phyloP scores from a whole-genome alignment of 2,888 invertebrate genomes.

The Argyresthia albistria region DNA sequence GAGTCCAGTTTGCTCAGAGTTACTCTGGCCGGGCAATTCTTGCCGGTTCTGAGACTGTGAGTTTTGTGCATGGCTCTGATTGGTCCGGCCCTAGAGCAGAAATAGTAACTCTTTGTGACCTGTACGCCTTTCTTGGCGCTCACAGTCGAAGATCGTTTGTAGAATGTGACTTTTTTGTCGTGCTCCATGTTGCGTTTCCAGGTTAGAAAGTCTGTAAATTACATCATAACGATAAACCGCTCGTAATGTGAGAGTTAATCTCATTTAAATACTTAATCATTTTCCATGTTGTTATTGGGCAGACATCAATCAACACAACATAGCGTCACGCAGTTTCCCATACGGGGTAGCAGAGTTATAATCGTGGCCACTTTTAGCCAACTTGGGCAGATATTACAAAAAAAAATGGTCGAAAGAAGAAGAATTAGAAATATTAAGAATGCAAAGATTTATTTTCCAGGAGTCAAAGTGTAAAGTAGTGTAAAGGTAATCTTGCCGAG shows the following conservation, averaged over 20 bases:
- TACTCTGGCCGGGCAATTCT: slow-evolving; percentile 7
- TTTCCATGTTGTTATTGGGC: too few species aligned
- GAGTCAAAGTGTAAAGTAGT: background rate
- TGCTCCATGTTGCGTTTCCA: background rate
- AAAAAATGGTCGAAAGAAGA: too few species aligned
- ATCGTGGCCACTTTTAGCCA: too few species aligned
- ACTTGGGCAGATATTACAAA: too few species aligned
- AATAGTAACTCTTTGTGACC: slow-evolving; percentile 8
- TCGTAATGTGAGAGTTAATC: too few species aligned
- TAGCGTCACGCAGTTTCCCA: too few species aligned
- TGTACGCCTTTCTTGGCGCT: slow-evolving; percentile 1
- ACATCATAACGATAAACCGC: too few species aligned
- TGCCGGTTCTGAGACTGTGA: background rate
- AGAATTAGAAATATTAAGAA: too few species aligned
- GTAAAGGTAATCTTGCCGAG: background rate
- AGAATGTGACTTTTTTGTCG: background rate
- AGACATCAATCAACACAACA: too few species aligned
- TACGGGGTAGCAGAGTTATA: too few species aligned
- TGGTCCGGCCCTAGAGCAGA: slow-evolving; percentile 2
- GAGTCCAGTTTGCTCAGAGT: background rate
- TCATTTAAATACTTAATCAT: too few species aligned
- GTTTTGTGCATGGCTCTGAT: background rate
- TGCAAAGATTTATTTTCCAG: too few species aligned
- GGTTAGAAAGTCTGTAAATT: background rate
- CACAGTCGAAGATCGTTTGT: background rate